Evolutionary conservation across 2,113 vertebrate species (phyloP), one percentile per base, ranked within the genome.

Genomic region (Siphamia tubifer): DNA sequence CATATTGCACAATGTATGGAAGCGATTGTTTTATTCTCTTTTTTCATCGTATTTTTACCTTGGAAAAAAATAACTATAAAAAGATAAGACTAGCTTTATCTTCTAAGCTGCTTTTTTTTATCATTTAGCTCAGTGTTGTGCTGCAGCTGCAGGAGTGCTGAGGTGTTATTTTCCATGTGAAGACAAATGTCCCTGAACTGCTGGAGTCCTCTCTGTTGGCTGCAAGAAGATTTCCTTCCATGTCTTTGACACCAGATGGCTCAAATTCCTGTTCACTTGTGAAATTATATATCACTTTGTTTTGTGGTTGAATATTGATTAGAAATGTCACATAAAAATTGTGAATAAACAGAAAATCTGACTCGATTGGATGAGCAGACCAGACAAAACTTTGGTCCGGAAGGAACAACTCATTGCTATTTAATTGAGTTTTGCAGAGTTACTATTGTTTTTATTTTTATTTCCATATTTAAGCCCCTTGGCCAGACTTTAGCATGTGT

Each of bases 101-200:
- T 16, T 36, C 15, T 25, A 11, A 24, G 11, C 27, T 28, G 13
- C 30, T 23, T 31, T 35, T 30, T 32, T 39, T 5, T 17, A 48
- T 30, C 25, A 13, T 38, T 15, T 47, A 30, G 4, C 55, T 47
- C 49, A 62, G 55, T n/a, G n/a, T n/a, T n/a, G n/a, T n/a, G n/a
- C n/a, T n/a, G n/a, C 52, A 30, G 2, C 25, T 43, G 39, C 17
- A 27, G 31, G 5, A 53, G 21, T 68, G 60, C 56, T 2, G 62
- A 77, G 48, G 45, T 31, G 48, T 36, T 55, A 25, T 56, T 77
- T 70, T 54, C 6, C 2, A 49, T 11, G 11, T 63, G 30, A 5
- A 64, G 42, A 79, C 23, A 62, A 64, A 70, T 21, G 57, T 44
- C 17, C 8, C 54, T 58, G 60, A 56, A 36, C 40, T 58, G 40